These are phyloP conservation scores for Indicator maculatus DNA, from an alignment of 2,113 vertebrate genomes.

Conservation along the genomic window DNA sequence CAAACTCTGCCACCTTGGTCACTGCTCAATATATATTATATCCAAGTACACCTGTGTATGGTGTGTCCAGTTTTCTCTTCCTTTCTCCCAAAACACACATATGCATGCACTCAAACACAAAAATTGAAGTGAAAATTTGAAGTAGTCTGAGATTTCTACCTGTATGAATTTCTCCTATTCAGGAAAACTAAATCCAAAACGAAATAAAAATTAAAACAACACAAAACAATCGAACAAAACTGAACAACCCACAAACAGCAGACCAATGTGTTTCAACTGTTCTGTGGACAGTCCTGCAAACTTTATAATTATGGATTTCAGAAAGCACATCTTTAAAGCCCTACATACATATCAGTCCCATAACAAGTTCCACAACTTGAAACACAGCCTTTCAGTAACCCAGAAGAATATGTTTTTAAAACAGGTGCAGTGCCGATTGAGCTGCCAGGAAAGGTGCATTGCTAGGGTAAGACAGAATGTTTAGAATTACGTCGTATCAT, in stretches of 20 bases:
- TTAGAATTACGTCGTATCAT: not conserved
- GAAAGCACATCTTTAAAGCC: not conserved
- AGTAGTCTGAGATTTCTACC: not conserved
- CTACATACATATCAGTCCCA: not conserved
- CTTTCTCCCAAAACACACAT: not conserved
- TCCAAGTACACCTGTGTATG: not conserved
- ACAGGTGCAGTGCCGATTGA: not conserved
- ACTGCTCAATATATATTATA: not conserved
- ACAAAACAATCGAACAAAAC: not conserved
- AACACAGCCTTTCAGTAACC: not conserved
- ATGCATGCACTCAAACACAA: not conserved
- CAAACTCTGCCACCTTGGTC: conserved; percentile 6
- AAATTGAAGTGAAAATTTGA: not conserved
- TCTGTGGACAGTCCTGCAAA: not conserved
- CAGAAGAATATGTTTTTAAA: not conserved
- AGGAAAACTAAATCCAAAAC: not conserved
- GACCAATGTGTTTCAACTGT: not conserved
- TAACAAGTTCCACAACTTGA: not conserved
- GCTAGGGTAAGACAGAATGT: not conserved
- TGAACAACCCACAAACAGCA: not conserved
- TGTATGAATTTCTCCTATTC: not conserved
- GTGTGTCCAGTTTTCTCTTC: not conserved
- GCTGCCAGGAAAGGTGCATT: not conserved
- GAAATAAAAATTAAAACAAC: not conserved
- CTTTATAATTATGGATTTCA: not conserved